A percentile compares a stretch with the other conserved stretches of the same genome.
phyloP scores from a whole-genome alignment of 2,797 vertebrate genomes.

The Hoplostethus mediterraneus region DNA sequence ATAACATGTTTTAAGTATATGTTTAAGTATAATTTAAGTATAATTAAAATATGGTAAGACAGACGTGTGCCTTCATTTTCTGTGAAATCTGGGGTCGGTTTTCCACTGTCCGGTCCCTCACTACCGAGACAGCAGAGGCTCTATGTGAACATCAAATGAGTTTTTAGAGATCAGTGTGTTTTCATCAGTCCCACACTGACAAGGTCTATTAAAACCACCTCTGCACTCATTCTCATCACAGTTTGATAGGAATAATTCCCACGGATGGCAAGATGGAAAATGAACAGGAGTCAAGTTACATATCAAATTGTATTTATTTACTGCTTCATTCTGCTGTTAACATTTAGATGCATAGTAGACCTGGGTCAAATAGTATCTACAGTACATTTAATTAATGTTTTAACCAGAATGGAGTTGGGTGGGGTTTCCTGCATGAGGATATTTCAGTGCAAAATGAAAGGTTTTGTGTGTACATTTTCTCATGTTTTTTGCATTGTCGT shows the following conservation, averaged over 20 bases:
- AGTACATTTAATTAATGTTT: not conserved
- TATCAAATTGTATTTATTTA: constrained; percentile 51
- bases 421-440: too few species aligned
- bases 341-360: not conserved
- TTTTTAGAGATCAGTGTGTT: constrained; percentile 65
- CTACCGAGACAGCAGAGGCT: too few species aligned
- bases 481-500: too few species aligned
- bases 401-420: too few species aligned
- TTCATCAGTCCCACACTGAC: constrained; percentile 75
- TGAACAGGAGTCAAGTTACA: constrained; percentile 35
- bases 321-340: constrained; percentile 25
- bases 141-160: constrained; percentile 48
- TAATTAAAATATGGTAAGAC: constrained; percentile 18
- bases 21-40: too few species aligned
- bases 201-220: constrained; percentile 70
- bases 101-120: too few species aligned
- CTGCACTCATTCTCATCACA: constrained; percentile 69
- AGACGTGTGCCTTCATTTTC: not conserved
- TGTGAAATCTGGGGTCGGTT: not conserved
- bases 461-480: too few species aligned
- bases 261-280: constrained; percentile 38
- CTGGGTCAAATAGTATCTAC: constrained; percentile 2
- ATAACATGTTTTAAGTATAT: too few species aligned
- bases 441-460: too few species aligned
- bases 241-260: constrained; percentile 63